These are phyloP conservation scores for Poecile montanus DNA, from an alignment of 2,797 vertebrate species.

Conservation along the genomic window DNA sequence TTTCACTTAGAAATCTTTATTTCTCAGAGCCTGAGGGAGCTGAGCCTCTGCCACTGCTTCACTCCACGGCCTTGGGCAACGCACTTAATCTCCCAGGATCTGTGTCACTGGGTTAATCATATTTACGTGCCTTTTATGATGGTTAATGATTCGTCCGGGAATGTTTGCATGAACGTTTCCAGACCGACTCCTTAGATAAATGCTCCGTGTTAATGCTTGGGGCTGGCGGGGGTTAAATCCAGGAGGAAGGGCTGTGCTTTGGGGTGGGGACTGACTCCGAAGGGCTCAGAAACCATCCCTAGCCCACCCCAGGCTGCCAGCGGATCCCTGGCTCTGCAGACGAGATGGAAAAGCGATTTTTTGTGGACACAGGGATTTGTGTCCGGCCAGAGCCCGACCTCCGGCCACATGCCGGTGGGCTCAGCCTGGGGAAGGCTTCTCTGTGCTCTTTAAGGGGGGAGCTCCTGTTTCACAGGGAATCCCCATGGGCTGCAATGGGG, in stretches of 20 bases:
- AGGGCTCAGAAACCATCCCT: background rate
- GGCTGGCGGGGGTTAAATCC: background rate
- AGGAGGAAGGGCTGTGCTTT: background rate
- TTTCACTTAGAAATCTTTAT: background rate
- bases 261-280: background rate
- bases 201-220: rapidly evolving
- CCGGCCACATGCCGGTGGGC: background rate
- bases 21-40: background rate
- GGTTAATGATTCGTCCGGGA: constrained; percentile 37
- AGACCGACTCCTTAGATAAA: background rate
- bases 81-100: background rate
- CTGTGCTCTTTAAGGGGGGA: rapidly evolving
- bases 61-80: background rate
- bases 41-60: background rate
- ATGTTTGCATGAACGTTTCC: background rate
- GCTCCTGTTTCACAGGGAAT: background rate
- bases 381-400: rapidly evolving
- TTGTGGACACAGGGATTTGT: rapidly evolving
- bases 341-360: background rate
- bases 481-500: no score
- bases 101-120: constrained; percentile 12
- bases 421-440: background rate
- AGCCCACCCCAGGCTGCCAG: background rate
- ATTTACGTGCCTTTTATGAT: background rate
- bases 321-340: rapidly evolving